phyloP scores from a whole-genome alignment of 1,140 invertebrate genomes.

The Euura lappo region DNA sequence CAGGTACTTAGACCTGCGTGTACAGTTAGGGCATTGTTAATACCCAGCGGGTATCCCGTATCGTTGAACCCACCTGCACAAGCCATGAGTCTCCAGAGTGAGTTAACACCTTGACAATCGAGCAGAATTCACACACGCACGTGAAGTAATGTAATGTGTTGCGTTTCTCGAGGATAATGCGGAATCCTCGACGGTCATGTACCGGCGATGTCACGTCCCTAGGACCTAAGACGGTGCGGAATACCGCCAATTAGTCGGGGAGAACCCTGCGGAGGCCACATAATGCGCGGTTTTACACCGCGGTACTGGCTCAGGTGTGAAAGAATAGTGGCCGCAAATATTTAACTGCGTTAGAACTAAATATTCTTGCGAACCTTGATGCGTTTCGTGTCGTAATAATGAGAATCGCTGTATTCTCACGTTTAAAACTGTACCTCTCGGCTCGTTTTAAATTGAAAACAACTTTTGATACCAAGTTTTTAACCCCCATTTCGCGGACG shows the following conservation, averaged over 20 bases:
- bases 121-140: no score
- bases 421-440: no score
- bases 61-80: conserved; percentile 6
- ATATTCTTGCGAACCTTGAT: no score
- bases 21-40: conserved; percentile 7
- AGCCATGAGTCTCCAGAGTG: neutral
- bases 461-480: no score
- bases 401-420: no score
- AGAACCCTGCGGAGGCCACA: neutral
- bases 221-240: neutral
- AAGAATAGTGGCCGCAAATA: no score
- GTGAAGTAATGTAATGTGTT: no score
- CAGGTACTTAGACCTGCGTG: neutral
- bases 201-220: neutral
- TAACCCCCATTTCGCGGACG: no score
- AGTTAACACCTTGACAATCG: neutral
- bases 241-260: neutral
- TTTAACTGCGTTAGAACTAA: no score
- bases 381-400: no score
- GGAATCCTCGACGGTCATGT: neutral
- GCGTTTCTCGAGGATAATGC: neutral
- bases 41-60: neutral
- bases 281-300: neutral
- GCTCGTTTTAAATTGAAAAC: no score
- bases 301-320: no score